Conservation (phyloP, 2,797 vertebrate species). For the Bucorvus abyssinicus region DNA sequence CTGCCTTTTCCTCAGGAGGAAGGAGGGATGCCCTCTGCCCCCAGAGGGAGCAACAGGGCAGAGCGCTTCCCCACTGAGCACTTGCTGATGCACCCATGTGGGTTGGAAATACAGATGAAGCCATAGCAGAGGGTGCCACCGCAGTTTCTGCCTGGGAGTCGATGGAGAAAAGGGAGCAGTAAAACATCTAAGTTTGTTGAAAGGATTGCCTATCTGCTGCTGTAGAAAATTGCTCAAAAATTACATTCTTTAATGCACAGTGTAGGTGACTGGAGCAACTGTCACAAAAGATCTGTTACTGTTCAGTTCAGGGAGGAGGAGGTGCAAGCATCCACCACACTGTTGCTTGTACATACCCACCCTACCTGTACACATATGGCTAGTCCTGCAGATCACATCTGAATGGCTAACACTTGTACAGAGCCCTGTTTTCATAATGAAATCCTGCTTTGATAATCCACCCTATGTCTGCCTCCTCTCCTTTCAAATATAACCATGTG, state of each 20-base stretch:
- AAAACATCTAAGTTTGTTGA: background rate
- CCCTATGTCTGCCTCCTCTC: background rate
- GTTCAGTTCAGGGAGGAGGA: background rate
- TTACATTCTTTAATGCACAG: background rate
- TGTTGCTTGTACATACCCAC: rapidly evolving
- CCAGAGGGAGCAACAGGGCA: background rate
- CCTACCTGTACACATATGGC: background rate
- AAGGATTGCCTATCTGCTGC: background rate
- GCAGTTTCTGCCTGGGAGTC: background rate
- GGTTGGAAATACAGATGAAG: background rate
- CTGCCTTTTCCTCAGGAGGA: background rate
- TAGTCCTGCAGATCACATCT: background rate
- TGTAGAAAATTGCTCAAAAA: background rate
- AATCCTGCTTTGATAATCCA: background rate
- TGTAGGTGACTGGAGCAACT: background rate
- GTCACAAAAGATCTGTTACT: background rate
- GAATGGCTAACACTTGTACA: background rate
- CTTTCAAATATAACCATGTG: background rate
- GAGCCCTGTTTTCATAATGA: background rate
- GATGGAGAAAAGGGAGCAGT: background rate
- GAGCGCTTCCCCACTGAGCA: background rate
- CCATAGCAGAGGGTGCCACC: background rate
- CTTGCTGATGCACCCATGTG: background rate
- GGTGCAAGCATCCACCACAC: background rate
- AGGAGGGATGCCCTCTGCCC: background rate